A percentile compares a stretch with the other conserved stretches of the same genome.
Evolutionary conservation across 2,113 vertebrate species (phyloP).

Genomic region (Emydura subglobosa): DNA sequence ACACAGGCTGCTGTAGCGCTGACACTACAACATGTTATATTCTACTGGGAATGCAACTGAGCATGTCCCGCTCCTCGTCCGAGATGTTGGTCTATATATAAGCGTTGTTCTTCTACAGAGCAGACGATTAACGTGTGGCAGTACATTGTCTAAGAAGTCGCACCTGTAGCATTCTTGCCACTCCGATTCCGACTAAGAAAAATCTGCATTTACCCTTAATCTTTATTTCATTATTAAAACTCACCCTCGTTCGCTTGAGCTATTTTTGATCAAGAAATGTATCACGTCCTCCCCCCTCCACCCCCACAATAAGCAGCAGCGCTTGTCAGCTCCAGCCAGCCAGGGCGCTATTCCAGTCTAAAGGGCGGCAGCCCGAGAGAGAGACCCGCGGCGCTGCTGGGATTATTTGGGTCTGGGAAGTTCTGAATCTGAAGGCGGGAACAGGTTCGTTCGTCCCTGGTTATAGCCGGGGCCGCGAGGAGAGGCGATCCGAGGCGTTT

Average conservation of each 20-base stretch:
- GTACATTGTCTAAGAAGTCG: not conserved
- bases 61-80: not conserved
- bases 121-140: accelerated
- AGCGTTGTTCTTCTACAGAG: accelerated
- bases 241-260: not conserved
- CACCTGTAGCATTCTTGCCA: not conserved
- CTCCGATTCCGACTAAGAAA: not conserved
- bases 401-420: not conserved
- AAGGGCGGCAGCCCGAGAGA: constrained; percentile 35
- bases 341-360: not conserved
- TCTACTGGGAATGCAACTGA: not conserved
- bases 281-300: not conserved
- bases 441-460: not conserved
- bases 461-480: not conserved
- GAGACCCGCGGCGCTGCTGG: not conserved
- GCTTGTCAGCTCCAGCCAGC: not conserved
- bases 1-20: not conserved
- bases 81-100: not conserved
- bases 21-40: not conserved
- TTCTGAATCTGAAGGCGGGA: not conserved
- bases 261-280: not conserved
- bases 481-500: not conserved
- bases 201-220: not conserved
- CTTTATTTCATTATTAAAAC: not conserved
- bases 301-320: not conserved